Conservation (phyloP, 1,140 invertebrate genomes). For the Amyelois transitella region DNA sequence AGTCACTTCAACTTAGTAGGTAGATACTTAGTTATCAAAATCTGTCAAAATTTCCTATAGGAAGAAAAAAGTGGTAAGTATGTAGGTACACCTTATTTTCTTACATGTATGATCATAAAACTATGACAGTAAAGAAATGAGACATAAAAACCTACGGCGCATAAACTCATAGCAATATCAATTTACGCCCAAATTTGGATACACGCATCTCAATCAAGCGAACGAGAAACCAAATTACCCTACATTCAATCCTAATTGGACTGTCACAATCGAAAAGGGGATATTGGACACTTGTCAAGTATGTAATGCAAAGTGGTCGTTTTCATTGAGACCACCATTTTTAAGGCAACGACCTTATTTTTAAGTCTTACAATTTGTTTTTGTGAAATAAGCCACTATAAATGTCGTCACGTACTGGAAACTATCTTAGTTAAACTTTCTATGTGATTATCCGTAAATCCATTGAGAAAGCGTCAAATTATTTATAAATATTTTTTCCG, state of each 20-base stretch:
- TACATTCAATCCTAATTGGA: neutral
- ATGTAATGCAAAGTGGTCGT: neutral
- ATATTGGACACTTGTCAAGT: neutral
- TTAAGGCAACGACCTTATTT: neutral
- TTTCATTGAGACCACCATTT: neutral
- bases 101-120: neutral
- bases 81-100: too few species aligned
- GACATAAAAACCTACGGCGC: neutral
- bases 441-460: neutral
- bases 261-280: neutral
- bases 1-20: too few species aligned
- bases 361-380: too few species aligned
- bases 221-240: neutral
- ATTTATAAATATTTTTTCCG: slow-evolving; percentile 11
- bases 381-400: too few species aligned
- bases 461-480: neutral
- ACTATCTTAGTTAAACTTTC: neutral
- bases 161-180: neutral
- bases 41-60: too few species aligned
- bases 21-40: too few species aligned
- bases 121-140: neutral
- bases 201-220: neutral
- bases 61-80: too few species aligned
- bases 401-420: too few species aligned
- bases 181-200: neutral